Evolutionary conservation across 2,888 invertebrate genomes (phyloP).

Genomic region (Melieria picta): DNA sequence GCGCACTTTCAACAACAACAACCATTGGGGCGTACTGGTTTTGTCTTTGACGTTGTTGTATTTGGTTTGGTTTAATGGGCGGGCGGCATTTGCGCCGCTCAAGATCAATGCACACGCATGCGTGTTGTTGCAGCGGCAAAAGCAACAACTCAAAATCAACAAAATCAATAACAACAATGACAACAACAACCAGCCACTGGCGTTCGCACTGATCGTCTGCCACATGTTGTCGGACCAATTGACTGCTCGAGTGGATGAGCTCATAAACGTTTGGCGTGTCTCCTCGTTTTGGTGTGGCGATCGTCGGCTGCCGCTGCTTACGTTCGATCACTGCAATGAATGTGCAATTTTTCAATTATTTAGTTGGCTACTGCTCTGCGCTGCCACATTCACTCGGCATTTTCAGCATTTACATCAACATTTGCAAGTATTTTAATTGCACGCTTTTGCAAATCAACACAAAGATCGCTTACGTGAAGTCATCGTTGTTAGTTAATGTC

Average conservation of each 20-base stretch:
- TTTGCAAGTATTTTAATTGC: slow-evolving; percentile 16
- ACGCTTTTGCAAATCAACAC: background rate
- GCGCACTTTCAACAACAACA: too few species aligned
- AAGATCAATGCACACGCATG: slow-evolving; percentile 9
- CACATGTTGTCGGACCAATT: background rate
- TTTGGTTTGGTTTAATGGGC: background rate
- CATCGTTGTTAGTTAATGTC: slow-evolving; percentile 24
- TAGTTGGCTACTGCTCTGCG: slow-evolving; percentile 1
- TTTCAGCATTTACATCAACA: background rate
- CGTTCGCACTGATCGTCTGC: background rate
- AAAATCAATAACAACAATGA: too few species aligned
- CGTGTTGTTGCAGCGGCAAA: background rate
- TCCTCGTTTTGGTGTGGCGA: background rate
- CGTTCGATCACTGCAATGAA: background rate
- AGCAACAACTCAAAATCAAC: slow-evolving; percentile 1
- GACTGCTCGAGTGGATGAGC: background rate
- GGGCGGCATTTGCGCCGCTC: background rate
- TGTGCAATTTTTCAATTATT: slow-evolving; percentile 29
- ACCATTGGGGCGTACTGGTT: background rate
- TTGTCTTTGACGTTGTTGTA: background rate
- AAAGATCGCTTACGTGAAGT: slow-evolving; percentile 2
- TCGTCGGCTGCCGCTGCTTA: background rate
- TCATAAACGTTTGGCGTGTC: slow-evolving; percentile 7
- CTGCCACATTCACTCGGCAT: slow-evolving; percentile 4
- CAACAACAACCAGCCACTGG: background rate